Base-by-base conservation (phyloP, 2,797 vertebrate species). In the Gymnothorax javanicus region DNA sequence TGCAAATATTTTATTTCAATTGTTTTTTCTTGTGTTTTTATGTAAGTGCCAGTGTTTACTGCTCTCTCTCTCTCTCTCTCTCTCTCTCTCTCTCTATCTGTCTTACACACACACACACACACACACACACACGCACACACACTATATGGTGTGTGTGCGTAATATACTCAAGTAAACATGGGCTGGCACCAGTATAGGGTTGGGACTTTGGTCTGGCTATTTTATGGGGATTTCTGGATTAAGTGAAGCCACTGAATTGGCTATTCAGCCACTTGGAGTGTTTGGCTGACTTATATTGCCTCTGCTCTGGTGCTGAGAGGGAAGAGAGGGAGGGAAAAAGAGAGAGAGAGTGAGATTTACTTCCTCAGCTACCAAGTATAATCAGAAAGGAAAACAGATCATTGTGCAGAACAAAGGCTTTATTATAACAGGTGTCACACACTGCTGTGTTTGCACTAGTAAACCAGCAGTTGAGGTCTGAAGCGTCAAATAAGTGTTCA, bases 201-300 rank as follows among this genome's bases (percentile, higher is more conserved):
- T 33, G n/a, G 54, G 25, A 7, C 54, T 69, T 62, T 27, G 52
- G 11, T 33, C 33, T 86, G 52, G 79, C 69, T 88, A 86, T 86
- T 89, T 56, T 79, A 50, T 17, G 64, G 56, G 60, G 84, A 87
- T 86, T 87, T 87, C 54, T 86, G 82, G 83, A 57, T 57, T 81
- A 60, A 54, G 77, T 33, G 33, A 58, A 43, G 88, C 57, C 85
- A 59, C 27, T 86, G 71, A 89, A 82, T 64, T 58, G 82, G 79
- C 73, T 17, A 59, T 64, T 58, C 73, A 84, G 59, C 67, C 52
- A 58, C n/a, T 87, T 82, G 52, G 62, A 85, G 77, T 56, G 82
- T 20, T 64, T 84, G 87, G 82, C 88, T 73, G 13, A 64, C 67
- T 86, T 56, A 87, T 62, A 17, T 20, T 59, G 83, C 12, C 20